Percentiles rank a stretch among this genome's conserved stretches.
Conservation (phyloP, 2,888 invertebrate genomes). For the Apotomis turbidana region DNA sequence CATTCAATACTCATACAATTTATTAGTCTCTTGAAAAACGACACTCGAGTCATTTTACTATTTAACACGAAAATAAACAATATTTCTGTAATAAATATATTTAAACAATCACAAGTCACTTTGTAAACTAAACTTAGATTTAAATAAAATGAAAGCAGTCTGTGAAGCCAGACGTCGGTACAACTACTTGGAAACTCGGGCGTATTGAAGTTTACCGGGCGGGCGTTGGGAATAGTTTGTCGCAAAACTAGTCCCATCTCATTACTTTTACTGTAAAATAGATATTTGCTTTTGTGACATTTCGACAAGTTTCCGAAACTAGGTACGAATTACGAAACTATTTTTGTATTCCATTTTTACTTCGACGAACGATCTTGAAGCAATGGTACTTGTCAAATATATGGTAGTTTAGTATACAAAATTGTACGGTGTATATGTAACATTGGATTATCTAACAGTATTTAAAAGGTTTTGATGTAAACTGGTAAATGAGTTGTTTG, state of each 20-base stretch:
- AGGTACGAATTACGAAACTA: not conserved
- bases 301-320: not conserved
- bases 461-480: not conserved
- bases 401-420: not conserved
- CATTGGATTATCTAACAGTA: not conserved
- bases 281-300: not conserved
- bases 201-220: not conserved
- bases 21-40: too few species aligned
- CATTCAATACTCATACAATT: too few species aligned
- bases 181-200: not conserved
- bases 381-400: slow-evolving; percentile 11
- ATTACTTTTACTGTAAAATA: not conserved
- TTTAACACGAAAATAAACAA: too few species aligned
- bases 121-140: too few species aligned
- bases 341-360: not conserved
- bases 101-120: too few species aligned
- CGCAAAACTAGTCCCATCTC: not conserved
- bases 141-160: not conserved
- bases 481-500: not conserved
- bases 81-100: too few species aligned
- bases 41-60: too few species aligned
- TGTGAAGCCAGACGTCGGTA: not conserved
- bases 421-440: not conserved
- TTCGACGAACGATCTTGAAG: slow-evolving; percentile 28
- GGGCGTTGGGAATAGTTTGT: not conserved